phyloP scores from a whole-genome alignment of 2,113 vertebrate genomes.

The Tiliqua scincoides region DNA sequence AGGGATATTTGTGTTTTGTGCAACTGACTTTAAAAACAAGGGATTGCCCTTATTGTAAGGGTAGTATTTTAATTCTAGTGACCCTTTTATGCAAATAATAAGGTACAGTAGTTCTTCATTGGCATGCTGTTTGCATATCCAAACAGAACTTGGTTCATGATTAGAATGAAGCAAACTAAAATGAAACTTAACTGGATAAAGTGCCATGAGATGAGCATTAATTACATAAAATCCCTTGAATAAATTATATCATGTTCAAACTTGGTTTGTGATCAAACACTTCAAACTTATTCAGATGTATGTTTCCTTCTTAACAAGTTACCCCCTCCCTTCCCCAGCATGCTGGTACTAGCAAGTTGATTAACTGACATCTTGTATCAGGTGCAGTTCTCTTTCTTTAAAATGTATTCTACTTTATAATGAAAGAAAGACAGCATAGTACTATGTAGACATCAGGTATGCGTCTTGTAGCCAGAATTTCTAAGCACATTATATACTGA shows the following conservation, averaged over 20 bases:
- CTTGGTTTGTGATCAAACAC: not conserved
- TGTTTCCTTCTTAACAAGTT: not conserved
- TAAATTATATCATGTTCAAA: not conserved
- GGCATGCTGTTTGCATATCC: not conserved
- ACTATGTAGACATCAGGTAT: not conserved
- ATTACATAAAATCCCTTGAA: rapidly evolving
- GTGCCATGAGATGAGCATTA: rapidly evolving
- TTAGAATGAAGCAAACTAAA: not conserved
- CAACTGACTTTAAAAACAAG: not conserved
- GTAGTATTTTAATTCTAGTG: not conserved
- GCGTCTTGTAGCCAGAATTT: not conserved
- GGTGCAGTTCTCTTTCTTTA: not conserved
- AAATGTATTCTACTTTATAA: not conserved
- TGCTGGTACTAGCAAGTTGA: not conserved
- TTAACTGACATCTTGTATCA: not conserved
- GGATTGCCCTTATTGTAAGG: not conserved
- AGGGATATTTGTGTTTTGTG: not conserved
- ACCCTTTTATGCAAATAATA: not conserved
- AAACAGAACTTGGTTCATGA: rapidly evolving
- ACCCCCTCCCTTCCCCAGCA: not conserved
- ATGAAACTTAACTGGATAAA: not conserved
- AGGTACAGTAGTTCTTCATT: not conserved
- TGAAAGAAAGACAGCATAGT: not conserved
- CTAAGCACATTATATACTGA: not conserved
- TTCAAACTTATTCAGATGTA: not conserved